These are phyloP conservation scores for Notothenia coriiceps DNA, from an alignment of 2,113 vertebrate species.

Conservation along the genomic window DNA sequence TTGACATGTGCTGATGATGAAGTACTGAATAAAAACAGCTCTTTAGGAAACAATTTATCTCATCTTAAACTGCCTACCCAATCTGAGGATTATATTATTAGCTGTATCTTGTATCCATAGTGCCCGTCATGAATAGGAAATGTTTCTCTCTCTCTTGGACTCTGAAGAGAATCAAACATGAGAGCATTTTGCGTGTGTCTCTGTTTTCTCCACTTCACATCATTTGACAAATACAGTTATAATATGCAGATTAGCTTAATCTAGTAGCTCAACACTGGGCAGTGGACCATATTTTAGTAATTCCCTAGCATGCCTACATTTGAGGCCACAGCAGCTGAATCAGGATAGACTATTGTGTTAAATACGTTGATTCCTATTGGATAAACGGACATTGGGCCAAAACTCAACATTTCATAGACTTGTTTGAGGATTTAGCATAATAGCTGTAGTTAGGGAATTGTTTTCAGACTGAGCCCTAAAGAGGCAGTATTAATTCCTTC, in stretches of 20 bases:
- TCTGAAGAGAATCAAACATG: constrained; percentile 12
- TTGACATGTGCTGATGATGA: not conserved
- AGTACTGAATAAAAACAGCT: not conserved
- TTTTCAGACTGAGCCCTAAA: not conserved
- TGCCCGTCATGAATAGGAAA: not conserved
- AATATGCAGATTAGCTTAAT: constrained; percentile 52
- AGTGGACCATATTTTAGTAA: constrained; percentile 14
- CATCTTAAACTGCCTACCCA: too few relatives aligned
- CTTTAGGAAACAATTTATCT: not conserved
- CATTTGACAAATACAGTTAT: constrained; percentile 53
- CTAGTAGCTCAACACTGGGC: constrained; percentile 39
- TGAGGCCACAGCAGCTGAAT: constrained; percentile 6
- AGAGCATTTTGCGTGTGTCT: constrained; percentile 10
- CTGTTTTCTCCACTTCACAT: constrained; percentile 8
- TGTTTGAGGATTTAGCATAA: not conserved
- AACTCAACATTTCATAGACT: not conserved
- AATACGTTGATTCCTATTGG: constrained; percentile 20
- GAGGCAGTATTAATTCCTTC: not conserved
- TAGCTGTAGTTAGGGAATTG: not conserved
- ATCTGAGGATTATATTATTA: not conserved
- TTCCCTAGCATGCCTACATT: constrained; percentile 19
- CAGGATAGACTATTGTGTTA: constrained; percentile 1
- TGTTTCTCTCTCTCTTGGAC: constrained; percentile 5
- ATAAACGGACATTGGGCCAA: not conserved
- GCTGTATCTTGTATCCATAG: not conserved